These are phyloP conservation scores for Aphelenchoides fujianensis DNA, from an alignment of 1,140 invertebrate species.

Conservation along the genomic window DNA sequence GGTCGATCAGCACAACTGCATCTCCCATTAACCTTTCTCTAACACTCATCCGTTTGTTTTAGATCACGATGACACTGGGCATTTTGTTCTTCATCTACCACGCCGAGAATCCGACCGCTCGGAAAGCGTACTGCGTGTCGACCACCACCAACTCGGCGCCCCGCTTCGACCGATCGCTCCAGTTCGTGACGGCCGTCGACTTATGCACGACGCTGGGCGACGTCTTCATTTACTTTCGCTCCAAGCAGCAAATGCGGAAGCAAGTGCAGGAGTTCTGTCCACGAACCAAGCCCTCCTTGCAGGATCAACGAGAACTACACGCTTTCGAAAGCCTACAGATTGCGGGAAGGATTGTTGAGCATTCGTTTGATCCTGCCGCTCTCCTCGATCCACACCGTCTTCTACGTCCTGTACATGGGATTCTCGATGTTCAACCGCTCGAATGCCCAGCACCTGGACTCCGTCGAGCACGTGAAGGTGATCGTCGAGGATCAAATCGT, in stretches of 20 bases:
- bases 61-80: neutral
- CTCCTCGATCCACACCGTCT: neutral
- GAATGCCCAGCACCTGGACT: neutral
- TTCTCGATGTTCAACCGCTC: neutral
- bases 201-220: neutral
- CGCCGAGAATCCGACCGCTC: slow-evolving; percentile 1
- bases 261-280: neutral
- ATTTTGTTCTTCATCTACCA: neutral
- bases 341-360: neutral
- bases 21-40: no score
- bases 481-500: neutral
- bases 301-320: neutral
- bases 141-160: slow-evolving; percentile 8
- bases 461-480: neutral
- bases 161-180: neutral
- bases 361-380: neutral
- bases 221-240: neutral
- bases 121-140: slow-evolving; percentile 8
- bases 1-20: no score
- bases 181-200: slow-evolving; percentile 1
- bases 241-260: neutral
- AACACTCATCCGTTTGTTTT: neutral
- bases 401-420: neutral
- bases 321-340: neutral
- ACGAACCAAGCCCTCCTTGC: no score